Evolutionary conservation across 2,888 invertebrate species (phyloP).

Genomic region (Drosophila buzzatii): DNA sequence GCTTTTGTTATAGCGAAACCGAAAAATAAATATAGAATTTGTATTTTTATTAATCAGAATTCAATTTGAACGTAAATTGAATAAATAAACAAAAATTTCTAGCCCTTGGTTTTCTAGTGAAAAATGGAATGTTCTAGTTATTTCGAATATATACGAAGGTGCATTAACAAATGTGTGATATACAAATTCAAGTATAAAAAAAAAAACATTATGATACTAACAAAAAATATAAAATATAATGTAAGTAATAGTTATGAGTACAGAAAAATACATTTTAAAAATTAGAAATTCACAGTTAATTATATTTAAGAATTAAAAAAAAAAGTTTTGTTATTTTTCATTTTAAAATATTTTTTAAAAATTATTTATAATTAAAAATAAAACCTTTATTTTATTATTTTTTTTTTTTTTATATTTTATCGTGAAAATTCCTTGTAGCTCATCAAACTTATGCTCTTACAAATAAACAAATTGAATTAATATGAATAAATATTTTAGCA

Average conservation of each 20-base stretch:
- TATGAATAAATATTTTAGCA: too few species aligned
- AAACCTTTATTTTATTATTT: too few species aligned
- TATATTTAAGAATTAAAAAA: too few species aligned
- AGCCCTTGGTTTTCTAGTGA: background rate
- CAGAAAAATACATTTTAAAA: background rate
- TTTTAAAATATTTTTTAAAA: too few species aligned
- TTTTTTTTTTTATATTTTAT: too few species aligned
- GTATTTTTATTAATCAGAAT: background rate
- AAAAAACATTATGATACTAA: background rate
- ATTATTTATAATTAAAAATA: too few species aligned
- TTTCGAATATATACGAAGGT: background rate
- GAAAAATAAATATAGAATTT: background rate
- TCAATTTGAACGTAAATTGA: background rate
- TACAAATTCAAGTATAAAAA: background rate
- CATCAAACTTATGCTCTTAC: too few species aligned
- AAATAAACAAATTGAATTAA: too few species aligned
- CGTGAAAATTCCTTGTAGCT: too few species aligned
- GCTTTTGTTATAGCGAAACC: background rate
- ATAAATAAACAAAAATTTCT: background rate
- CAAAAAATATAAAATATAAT: background rate
- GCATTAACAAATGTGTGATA: background rate
- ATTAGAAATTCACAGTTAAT: too few species aligned
- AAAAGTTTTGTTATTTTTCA: too few species aligned
- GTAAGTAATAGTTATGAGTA: too few species aligned
- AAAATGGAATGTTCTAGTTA: background rate